These are phyloP conservation scores for Pammene aurita DNA, from an alignment of 2,888 invertebrate genomes.

Conservation along the genomic window DNA sequence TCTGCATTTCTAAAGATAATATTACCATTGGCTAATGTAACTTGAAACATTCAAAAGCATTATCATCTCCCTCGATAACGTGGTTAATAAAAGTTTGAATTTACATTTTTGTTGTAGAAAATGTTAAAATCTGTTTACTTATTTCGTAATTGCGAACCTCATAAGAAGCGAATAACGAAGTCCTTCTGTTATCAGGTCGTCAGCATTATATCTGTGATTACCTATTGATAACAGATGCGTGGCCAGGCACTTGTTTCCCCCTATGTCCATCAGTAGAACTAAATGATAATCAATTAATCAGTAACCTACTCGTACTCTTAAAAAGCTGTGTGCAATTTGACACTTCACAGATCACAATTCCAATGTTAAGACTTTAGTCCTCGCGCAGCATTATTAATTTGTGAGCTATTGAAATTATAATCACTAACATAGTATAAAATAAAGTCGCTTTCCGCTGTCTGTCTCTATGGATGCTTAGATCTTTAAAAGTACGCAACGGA, in stretches of 20 bases:
- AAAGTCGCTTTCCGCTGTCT: too few relatives aligned
- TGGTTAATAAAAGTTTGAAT: constrained; percentile 3
- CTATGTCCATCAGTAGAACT: background rate
- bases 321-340: too few relatives aligned
- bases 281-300: background rate
- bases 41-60: background rate
- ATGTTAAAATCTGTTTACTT: constrained; percentile 7
- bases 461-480: too few relatives aligned
- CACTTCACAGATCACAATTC: too few relatives aligned
- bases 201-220: constrained; percentile 34
- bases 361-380: too few relatives aligned
- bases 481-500: too few relatives aligned
- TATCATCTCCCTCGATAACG: constrained; percentile 11
- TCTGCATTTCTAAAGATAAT: background rate
- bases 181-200: constrained; percentile 29
- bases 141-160: constrained; percentile 22
- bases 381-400: too few relatives aligned
- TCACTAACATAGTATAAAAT: too few relatives aligned
- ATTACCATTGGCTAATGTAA: constrained; percentile 13
- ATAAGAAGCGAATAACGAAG: constrained; percentile 18
- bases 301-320: background rate
- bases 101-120: constrained; percentile 12
- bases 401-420: too few relatives aligned
- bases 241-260: background rate
- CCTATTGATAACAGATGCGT: constrained; percentile 14